Percentiles rank a stretch among this genome's conserved stretches.
phyloP scores from a whole-genome alignment of 2,113 vertebrate genomes.

The Labrus mixtus region DNA sequence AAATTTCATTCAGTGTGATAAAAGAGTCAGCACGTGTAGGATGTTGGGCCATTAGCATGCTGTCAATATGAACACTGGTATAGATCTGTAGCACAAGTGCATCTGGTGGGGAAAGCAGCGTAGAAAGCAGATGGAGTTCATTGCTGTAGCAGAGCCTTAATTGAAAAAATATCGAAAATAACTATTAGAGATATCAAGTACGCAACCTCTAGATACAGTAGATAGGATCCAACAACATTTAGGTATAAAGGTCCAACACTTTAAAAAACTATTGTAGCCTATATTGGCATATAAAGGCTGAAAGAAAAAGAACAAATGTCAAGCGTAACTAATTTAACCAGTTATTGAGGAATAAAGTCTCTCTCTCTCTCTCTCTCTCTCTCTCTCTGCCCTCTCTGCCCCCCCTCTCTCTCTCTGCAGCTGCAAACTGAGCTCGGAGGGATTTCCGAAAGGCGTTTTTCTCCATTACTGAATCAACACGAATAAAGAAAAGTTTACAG shows the following conservation, averaged over 20 bases:
- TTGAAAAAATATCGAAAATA: not conserved
- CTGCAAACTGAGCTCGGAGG: not conserved
- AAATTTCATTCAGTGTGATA: too few species aligned
- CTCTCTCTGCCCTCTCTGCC: too few species aligned
- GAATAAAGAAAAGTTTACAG: not conserved
- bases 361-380: not conserved
- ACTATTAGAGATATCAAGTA: not conserved
- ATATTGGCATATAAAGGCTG: too few species aligned
- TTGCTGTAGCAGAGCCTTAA: too few species aligned
- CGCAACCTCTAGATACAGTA: not conserved
- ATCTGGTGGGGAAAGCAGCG: not conserved
- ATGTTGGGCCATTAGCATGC: not conserved
- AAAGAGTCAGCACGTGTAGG: not conserved
- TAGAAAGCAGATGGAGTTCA: too few species aligned
- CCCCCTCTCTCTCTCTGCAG: not conserved
- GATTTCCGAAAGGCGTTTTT: not conserved
- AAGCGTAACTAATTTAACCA: too few species aligned
- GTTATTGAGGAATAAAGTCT: too few species aligned
- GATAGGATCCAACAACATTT: not conserved
- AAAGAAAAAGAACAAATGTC: too few species aligned
- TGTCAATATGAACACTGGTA: not conserved
- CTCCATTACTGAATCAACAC: conserved; percentile 31
- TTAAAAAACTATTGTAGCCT: too few species aligned
- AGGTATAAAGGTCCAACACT: not conserved
- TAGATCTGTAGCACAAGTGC: too few species aligned